Conservation (phyloP, 2,113 vertebrate species). For the Cololabis saira region DNA sequence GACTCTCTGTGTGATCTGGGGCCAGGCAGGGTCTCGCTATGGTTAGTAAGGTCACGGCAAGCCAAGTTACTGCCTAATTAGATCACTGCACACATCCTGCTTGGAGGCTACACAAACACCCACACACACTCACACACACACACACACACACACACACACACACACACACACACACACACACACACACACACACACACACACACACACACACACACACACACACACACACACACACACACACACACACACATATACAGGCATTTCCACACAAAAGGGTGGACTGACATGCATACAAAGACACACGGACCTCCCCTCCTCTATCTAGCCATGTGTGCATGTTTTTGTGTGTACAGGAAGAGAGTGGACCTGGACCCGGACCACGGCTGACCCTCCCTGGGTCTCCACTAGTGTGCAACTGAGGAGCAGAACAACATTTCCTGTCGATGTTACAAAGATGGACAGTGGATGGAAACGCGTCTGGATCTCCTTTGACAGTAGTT, state of each 20-base stretch:
- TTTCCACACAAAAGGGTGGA: not conserved
- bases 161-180: no score
- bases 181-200: no score
- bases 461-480: slow-evolving; percentile 34
- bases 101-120: slow-evolving; percentile 45
- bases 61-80: slow-evolving; percentile 77
- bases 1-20: slow-evolving; percentile 59
- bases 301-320: slow-evolving; percentile 30
- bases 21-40: slow-evolving; percentile 51
- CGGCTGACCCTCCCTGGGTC: slow-evolving; percentile 74
- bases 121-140: slow-evolving; percentile 11
- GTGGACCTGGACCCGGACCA: slow-evolving; percentile 20
- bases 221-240: not conserved
- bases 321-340: slow-evolving; percentile 5
- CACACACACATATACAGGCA: not conserved
- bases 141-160: no score
- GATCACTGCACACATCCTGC: slow-evolving; percentile 76
- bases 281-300: not conserved
- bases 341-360: slow-evolving; percentile 42
- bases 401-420: slow-evolving; percentile 54
- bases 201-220: no score
- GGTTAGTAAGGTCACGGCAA: slow-evolving; percentile 64
- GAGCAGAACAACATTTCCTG: slow-evolving; percentile 53
- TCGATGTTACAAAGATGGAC: slow-evolving; percentile 76
- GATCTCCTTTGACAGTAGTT: slow-evolving; percentile 66